Evolutionary conservation across 2,113 vertebrate genomes (phyloP), one percentile per base, ranked within the genome.

Genomic region (Ornithorhynchus anatinus): DNA sequence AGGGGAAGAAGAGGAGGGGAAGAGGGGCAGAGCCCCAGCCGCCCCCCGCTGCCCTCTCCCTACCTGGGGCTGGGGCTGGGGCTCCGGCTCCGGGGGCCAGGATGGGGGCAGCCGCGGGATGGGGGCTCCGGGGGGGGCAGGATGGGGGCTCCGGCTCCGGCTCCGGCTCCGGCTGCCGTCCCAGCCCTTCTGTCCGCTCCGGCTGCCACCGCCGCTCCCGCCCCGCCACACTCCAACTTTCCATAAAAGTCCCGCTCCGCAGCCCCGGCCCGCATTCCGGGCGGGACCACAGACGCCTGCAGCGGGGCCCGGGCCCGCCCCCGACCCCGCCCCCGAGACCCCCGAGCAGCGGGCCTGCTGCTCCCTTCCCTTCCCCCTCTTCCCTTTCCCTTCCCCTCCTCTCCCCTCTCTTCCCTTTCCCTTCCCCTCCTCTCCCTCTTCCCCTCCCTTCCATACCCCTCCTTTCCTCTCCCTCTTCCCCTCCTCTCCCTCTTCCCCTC

Each of bases 241-340:
- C 96, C 95, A 96, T 96, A 96, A 96, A 97, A 96, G 95, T 96
- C 93, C 89, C 88, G 92, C 89, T 92, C 91, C 93, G 92, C 93
- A 86, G 92, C 90, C 88, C 79, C 90, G 88, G 82, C 90, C 91
- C 82, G 90, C 95, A 97, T 96, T 95, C 95, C 95, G 84, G 73
- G 80, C 95, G 89, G 89, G 91, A 91, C 92, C 92, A 77, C 87
- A 65, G 73, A 88, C 85, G 86, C 82, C 86, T 83, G 95, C 96
- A 97, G 96, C 96, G 96, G 96, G 93, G 89, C 89, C 88, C 59
- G 39, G 66, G 42, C 79, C 38, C 79, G 32, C 82, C 72, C 82
- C 73, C 61, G 71, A 72, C 16, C 45, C 44, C 69, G 79, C 78
- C 47, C 32, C 1, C 38, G 3, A n/a, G n/a, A n/a, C n/a, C n/a